These are phyloP conservation scores for Palythoa heliodiscus DNA, from an alignment of 92 coral and sea anemone species.

Conservation along the genomic window DNA sequence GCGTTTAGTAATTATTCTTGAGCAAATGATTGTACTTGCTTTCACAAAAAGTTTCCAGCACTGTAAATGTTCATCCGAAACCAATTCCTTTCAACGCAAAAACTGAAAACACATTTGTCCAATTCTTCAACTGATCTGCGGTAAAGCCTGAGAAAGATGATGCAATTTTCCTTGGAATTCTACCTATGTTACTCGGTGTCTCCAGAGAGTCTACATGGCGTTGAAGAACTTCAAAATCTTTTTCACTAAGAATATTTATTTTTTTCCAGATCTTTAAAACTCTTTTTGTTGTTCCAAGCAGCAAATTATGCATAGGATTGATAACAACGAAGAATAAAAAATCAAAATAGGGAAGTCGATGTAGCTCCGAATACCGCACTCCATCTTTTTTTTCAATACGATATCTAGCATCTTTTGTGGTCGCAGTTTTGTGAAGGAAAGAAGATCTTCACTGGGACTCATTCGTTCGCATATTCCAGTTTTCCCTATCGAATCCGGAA, in stretches of 20 bases:
- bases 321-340: neutral
- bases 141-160: conserved; percentile 14
- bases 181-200: neutral
- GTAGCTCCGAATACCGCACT: neutral
- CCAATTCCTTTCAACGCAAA: conserved; percentile 24
- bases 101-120: neutral
- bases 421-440: neutral
- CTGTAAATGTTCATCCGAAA: conserved; percentile 48
- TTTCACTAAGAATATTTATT: neutral
- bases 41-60: conserved; percentile 61
- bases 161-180: neutral
- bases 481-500: neutral
- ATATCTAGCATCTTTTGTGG: neutral
- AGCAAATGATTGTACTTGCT: conserved; percentile 53
- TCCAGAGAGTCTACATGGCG: neutral
- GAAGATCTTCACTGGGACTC: neutral
- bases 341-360: conserved; percentile 15
- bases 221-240: neutral
- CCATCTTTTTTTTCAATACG: neutral
- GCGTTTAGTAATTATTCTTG: conserved; percentile 23
- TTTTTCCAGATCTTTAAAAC: conserved; percentile 2
- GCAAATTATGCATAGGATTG: conserved; percentile 21
- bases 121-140: conserved; percentile 28
- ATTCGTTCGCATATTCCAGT: conserved; percentile 33
- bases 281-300: conserved; percentile 26